Base-by-base conservation (phyloP, 2,888 invertebrate genomes). In the Nomada lathburiana region DNA sequence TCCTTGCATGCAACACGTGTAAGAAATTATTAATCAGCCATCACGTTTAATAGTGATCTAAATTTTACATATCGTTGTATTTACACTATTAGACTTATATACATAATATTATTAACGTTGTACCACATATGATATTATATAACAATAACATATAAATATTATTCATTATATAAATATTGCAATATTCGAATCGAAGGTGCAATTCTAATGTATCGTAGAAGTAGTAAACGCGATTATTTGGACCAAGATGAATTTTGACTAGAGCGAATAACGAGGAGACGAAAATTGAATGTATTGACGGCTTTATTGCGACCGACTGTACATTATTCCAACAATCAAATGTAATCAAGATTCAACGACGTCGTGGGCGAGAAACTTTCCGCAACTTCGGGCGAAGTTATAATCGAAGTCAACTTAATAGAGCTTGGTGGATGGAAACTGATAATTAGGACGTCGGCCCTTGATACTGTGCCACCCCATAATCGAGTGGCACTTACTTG, bases 331-430 rank as follows among this genome's bases (percentile, higher is more conserved):
- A 29, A 76, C 76, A 76, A 78, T 81, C 79, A 73, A 64, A 80
- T 81, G 83, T 86, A 83, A 86, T 86, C 86, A 78, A 65, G 50
- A 64, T 77, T 47, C 73, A 73, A 59, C 68, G 53, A 78, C 72
- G 60, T 75, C 75, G 70, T 23, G 47, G 57, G 36, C 63, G 67
- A 47, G 67, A 72, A 87, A 87, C 80, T 87, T 86, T 80, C 86
- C 57, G 59, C 67, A 91, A 92, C 88, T 91, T 90, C 63, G 70
- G 70, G 62, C 82, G 60, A 91, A 92, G 91, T 92, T 91, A 89
- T 92, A 91, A 92, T 92, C 91, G 89, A 92, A 91, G 91, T 89
- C 89, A 86, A 89, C 87, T 91, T 90, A 90, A 89, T 90, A 89
- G 90, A 91, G 89, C 90, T 91, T 83, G 83, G 76, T 47, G 86